phyloP scores from a whole-genome alignment of 2,113 vertebrate genomes.

The Clupea harengus region DNA sequence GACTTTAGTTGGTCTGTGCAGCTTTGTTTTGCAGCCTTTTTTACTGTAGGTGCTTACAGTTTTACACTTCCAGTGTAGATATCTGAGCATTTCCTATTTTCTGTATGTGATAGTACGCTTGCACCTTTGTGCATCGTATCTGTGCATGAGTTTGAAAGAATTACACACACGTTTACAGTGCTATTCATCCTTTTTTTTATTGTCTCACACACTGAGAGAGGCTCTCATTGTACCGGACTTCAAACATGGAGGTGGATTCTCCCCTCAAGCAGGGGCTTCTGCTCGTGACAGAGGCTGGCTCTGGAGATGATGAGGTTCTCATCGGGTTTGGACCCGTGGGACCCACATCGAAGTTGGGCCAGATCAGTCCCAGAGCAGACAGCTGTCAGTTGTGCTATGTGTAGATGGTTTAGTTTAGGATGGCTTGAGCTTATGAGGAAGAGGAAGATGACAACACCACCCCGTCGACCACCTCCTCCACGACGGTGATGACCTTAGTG shows the following conservation, averaged over 20 bases:
- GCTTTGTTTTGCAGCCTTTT: too few species aligned
- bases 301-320: not conserved
- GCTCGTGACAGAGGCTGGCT: not conserved
- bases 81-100: too few species aligned
- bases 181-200: not conserved
- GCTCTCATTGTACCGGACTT: not conserved
- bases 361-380: not conserved
- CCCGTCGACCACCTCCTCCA: constrained; percentile 61
- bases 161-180: not conserved
- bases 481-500: constrained; percentile 52
- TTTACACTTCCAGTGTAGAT: too few species aligned
- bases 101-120: too few species aligned
- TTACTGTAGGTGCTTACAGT: too few species aligned
- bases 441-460: constrained; percentile 50
- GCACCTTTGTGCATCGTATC: not conserved
- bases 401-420: not conserved
- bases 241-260: not conserved
- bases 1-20: too few species aligned
- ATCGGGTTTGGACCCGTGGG: not conserved
- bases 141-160: not conserved
- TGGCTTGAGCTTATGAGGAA: not conserved
- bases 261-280: not conserved
- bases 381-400: not conserved
- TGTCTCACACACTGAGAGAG: not conserved
- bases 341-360: not conserved